Evolutionary conservation across 1,140 invertebrate genomes (phyloP).

Genomic region (Drosophila obscura): DNA sequence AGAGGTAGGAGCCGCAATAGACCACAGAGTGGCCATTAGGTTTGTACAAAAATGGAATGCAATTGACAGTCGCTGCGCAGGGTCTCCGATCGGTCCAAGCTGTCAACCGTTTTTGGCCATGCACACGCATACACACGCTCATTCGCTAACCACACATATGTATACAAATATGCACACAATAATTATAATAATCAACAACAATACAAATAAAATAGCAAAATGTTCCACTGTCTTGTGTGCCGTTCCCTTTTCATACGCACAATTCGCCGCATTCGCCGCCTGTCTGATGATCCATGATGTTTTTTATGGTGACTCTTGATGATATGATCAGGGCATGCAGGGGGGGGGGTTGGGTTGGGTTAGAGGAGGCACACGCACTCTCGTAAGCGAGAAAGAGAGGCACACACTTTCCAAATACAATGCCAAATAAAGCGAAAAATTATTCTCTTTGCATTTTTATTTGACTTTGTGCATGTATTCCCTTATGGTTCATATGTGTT

Average conservation of each 20-base stretch:
- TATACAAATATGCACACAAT: constrained; percentile 44
- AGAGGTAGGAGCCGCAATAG: background rate
- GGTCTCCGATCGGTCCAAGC: too few species aligned
- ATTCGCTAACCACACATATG: too few species aligned
- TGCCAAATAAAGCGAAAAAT: constrained; percentile 67
- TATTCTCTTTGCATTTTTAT: constrained; percentile 40
- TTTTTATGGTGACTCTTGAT: constrained; percentile 12
- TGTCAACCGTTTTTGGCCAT: constrained; percentile 59
- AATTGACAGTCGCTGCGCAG: constrained; percentile 36
- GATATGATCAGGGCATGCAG: constrained; percentile 24
- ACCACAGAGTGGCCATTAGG: constrained; percentile 51
- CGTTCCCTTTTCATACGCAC: constrained; percentile 2
- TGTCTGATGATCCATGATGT: constrained; percentile 34
- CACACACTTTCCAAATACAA: constrained; percentile 54
- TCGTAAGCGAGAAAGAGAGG: constrained; percentile 1
- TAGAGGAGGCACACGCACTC: constrained; percentile 4
- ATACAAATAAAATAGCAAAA: constrained; percentile 67
- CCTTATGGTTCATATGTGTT: constrained; percentile 15
- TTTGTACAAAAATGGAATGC: constrained; percentile 55
- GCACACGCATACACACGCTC: constrained; percentile 38
- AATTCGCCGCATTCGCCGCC: too few species aligned
- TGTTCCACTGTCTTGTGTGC: constrained; percentile 38
- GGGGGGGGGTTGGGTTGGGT: constrained; percentile 2
- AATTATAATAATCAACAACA: constrained; percentile 51
- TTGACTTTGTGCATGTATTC: constrained; percentile 22